A percentile compares a stretch with the other conserved stretches of the same genome.
Conservation (phyloP, 2,797 vertebrate species). For the Pseudotriccus pelzelni region DNA sequence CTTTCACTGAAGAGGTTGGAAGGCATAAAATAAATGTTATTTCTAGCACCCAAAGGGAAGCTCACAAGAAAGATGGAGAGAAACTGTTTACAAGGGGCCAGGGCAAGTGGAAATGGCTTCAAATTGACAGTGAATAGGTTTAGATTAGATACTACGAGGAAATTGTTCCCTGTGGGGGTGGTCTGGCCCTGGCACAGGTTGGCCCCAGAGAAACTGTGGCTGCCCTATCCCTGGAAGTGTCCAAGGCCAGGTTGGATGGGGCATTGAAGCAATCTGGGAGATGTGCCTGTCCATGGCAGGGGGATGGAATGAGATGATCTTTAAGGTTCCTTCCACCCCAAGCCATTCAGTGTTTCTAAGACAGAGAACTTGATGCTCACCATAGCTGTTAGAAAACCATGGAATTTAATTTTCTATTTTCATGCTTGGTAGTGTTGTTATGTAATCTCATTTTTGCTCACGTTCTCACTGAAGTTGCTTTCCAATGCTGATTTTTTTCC, state of each 20-base stretch:
- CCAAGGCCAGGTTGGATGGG: background rate
- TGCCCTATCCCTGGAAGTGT: background rate
- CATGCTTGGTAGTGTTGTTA: background rate
- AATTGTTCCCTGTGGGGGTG: background rate
- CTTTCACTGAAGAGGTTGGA: background rate
- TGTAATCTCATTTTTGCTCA: background rate
- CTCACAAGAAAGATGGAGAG: background rate
- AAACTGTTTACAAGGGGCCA: background rate
- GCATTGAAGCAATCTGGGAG: background rate
- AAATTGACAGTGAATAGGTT: background rate
- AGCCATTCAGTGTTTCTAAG: background rate
- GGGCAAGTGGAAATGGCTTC: background rate
- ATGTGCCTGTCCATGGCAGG: background rate
- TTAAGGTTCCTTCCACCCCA: too few relatives aligned
- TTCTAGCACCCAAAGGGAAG: background rate
- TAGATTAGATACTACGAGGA: background rate
- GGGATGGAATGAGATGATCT: background rate
- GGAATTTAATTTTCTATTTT: background rate
- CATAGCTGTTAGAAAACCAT: background rate
- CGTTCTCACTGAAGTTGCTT: background rate
- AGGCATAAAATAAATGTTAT: background rate
- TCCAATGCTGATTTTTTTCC: background rate
- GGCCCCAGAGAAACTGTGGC: background rate
- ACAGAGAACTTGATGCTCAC: background rate
- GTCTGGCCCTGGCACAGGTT: background rate